Conservation (phyloP, 2,888 invertebrate genomes). For the Sabellastarte sp. region DNA sequence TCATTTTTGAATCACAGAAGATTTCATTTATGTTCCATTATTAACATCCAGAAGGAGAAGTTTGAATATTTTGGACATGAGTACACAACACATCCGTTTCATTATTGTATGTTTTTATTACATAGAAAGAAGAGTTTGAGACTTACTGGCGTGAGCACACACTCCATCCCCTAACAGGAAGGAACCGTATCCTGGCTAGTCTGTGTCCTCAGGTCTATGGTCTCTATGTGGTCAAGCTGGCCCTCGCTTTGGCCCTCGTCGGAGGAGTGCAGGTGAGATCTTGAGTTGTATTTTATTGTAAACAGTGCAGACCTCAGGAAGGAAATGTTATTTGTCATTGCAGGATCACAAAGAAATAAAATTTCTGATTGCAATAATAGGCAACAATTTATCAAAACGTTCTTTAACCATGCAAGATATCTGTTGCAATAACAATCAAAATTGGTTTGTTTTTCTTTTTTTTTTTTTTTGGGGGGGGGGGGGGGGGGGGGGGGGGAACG, state of each 20-base stretch:
- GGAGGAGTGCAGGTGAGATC: slow-evolving; percentile 61
- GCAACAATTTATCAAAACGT: too few species aligned
- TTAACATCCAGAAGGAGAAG: too few species aligned
- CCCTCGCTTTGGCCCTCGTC: slow-evolving; percentile 69
- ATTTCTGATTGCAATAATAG: not conserved
- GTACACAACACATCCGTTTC: too few species aligned
- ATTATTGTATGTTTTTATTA: slow-evolving; percentile 9
- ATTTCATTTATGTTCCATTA: too few species aligned
- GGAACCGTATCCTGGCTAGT: slow-evolving; percentile 76
- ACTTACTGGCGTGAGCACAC: slow-evolving; percentile 73
- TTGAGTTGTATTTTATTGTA: not conserved
- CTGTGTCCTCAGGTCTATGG: slow-evolving; percentile 86
- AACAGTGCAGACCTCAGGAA: not conserved
- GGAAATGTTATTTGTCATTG: not conserved
- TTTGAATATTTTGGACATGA: too few species aligned
- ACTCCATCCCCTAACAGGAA: slow-evolving; percentile 69
- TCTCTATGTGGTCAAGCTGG: slow-evolving; percentile 82
- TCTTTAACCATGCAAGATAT: too few species aligned
- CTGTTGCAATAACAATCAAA: too few species aligned
- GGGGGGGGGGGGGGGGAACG: too few species aligned
- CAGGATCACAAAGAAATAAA: not conserved
- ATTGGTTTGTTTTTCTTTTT: too few species aligned
- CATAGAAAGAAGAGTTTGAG: slow-evolving; percentile 69
- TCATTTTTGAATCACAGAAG: too few species aligned
- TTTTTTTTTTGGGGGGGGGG: too few species aligned